phyloP scores from a whole-genome alignment of 2,113 vertebrate species.

The Gila orcuttii region DNA sequence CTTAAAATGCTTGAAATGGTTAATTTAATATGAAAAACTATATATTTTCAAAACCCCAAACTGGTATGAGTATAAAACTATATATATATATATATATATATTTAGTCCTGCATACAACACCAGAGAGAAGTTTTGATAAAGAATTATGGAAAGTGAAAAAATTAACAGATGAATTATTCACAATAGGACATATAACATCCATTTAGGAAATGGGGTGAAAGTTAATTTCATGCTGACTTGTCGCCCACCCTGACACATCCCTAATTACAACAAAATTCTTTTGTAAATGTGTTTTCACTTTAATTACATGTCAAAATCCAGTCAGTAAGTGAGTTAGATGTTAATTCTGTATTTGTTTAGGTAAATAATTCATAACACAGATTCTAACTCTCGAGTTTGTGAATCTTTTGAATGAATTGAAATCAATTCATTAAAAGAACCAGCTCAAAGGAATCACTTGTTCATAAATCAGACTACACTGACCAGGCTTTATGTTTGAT shows the following conservation, averaged over 20 bases:
- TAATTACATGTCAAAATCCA: background rate
- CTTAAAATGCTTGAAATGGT: background rate
- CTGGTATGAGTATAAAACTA: no score
- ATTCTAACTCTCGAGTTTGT: background rate
- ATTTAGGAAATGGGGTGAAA: background rate
- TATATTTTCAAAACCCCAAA: background rate
- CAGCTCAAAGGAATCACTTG: background rate
- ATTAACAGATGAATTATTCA: background rate
- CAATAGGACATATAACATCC: background rate
- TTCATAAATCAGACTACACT: background rate
- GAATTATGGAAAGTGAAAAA: background rate
- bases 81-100: no score
- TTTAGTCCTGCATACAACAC: no score
- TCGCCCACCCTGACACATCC: background rate
- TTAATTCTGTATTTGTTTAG: background rate
- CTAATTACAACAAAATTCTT: background rate
- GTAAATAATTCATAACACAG: background rate
- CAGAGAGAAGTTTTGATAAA: no score
- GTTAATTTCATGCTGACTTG: background rate
- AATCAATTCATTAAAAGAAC: background rate
- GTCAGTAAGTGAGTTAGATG: background rate
- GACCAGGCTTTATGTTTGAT: background rate
- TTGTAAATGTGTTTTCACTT: background rate
- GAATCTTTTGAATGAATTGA: background rate
- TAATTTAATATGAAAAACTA: background rate